Conservation (phyloP, 2,113 vertebrate species). For the Caranx ignobilis region DNA sequence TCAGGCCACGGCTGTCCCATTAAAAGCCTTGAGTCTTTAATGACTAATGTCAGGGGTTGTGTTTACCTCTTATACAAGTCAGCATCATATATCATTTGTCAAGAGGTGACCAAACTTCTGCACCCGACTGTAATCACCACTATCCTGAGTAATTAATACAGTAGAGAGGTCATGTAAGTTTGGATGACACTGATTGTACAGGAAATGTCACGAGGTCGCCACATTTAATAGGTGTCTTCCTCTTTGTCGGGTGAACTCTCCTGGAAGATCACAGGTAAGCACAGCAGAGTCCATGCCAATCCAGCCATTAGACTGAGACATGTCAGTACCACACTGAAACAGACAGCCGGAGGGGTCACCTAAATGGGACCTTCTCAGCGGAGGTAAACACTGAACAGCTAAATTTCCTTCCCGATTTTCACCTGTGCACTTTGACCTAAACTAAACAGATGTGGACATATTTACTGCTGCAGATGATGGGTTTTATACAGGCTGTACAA, state of each 20-base stretch:
- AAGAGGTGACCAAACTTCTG: not conserved
- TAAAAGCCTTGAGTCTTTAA: not conserved
- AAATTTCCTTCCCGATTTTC: conserved; percentile 50
- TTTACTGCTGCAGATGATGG: conserved; percentile 47
- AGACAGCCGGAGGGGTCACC: conserved; percentile 44
- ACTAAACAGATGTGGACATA: conserved; percentile 53
- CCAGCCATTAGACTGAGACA: conserved; percentile 50
- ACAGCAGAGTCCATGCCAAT: conserved; percentile 18
- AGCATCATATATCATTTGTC: not conserved
- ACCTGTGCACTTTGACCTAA: conserved; percentile 58
- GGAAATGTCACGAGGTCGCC: conserved; percentile 30
- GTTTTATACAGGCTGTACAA: conserved; percentile 37
- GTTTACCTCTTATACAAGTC: not conserved
- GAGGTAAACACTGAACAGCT: conserved; percentile 44
- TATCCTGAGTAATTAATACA: conserved; percentile 28
- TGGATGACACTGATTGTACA: conserved; percentile 23
- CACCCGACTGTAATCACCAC: not conserved
- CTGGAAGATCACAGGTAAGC: conserved; percentile 23
- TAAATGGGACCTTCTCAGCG: conserved; percentile 43
- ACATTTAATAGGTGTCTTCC: conserved; percentile 56
- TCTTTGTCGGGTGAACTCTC: conserved; percentile 48
- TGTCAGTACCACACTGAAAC: conserved; percentile 31
- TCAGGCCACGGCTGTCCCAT: too few species aligned
- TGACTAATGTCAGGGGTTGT: not conserved
- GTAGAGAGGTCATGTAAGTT: not conserved